Evolutionary conservation across 2,113 vertebrate genomes (phyloP), one percentile per base, ranked within the genome.

Genomic region (Saguinus imperator): DNA sequence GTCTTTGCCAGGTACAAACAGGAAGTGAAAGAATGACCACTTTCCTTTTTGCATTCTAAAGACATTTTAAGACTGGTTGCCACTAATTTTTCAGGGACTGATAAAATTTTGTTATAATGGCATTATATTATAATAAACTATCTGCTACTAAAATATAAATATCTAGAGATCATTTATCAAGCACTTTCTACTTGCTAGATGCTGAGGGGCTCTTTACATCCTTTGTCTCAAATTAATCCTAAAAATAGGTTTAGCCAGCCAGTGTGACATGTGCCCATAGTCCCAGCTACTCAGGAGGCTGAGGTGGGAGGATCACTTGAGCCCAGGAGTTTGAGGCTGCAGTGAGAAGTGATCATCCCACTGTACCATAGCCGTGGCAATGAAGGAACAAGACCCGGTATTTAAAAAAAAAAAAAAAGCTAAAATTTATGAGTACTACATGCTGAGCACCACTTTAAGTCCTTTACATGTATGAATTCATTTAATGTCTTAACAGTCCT

Each of bases 141-240:
- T 57, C 37, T 66, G 35, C n/a, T 55, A 87, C 40, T 75, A 85
- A 89, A 94, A 64, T 91, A 57, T n/a, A 61, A 95, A 75, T 40
- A 29, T 72, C 43, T 82, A 40, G 43, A 87, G 87, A n/a, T 8
- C 5, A 72, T n/a, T 89, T 85, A 75, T 77, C 80, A 89, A 91
- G 40, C 25, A 89, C 11, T 25, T 88, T 70, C 21, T 81, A 48
- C 58, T 61, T 94, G 37, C 52, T 92, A 40, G 27, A 57, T 3
- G 48, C 37, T 45, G 40, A 48, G 66, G 40, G 4, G 32, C 94
- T 57, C 84, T 92, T 92, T 40, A 70, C 3, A 43, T 66, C 35
- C 55, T 72, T 81, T 52, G 82, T 25, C 43, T 86, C 91, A 87
- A 77, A 89, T 94, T 89, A 92, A 40, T 80, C 25, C 66, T 83